Evolutionary conservation across 2,797 vertebrate species (phyloP).

Genomic region (Syngnathus rostellatus): DNA sequence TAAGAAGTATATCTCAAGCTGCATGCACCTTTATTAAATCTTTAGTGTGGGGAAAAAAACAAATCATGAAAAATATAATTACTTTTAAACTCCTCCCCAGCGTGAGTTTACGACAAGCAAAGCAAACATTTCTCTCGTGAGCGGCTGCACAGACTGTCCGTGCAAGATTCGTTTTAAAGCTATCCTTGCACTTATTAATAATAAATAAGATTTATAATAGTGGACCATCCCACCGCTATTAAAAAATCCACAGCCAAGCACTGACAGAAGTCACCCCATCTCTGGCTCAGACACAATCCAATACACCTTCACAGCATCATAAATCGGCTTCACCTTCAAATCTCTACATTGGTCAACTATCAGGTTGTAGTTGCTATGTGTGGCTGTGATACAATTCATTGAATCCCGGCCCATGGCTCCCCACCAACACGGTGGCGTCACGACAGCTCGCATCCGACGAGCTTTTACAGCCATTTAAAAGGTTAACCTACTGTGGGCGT

Average conservation of each 20-base stretch:
- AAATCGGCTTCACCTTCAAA: not conserved
- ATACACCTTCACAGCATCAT: not conserved
- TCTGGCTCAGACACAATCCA: not conserved
- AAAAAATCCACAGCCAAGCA: constrained; percentile 3
- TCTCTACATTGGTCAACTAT: not conserved
- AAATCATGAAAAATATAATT: not conserved
- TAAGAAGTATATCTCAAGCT: not conserved
- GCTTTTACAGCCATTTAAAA: constrained; percentile 45
- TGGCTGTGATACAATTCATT: not conserved
- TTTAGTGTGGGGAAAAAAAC: not conserved
- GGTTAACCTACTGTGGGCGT: constrained; percentile 35
- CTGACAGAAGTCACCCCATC: not conserved
- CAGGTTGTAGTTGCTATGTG: not conserved
- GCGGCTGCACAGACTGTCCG: constrained; percentile 1
- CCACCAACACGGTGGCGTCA: not conserved
- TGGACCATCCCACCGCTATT: not conserved
- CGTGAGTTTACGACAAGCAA: not conserved
- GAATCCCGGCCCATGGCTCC: not conserved
- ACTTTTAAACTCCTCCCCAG: not conserved
- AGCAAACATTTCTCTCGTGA: not conserved
- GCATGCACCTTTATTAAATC: not conserved
- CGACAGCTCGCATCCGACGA: constrained; percentile 20
- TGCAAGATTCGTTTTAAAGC: constrained; percentile 7
- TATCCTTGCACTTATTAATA: not conserved
- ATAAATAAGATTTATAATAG: constrained; percentile 4